Percentiles rank a stretch among this genome's conserved stretches.
Conservation (phyloP, 2,113 vertebrate species). For the Salvator merianae region DNA sequence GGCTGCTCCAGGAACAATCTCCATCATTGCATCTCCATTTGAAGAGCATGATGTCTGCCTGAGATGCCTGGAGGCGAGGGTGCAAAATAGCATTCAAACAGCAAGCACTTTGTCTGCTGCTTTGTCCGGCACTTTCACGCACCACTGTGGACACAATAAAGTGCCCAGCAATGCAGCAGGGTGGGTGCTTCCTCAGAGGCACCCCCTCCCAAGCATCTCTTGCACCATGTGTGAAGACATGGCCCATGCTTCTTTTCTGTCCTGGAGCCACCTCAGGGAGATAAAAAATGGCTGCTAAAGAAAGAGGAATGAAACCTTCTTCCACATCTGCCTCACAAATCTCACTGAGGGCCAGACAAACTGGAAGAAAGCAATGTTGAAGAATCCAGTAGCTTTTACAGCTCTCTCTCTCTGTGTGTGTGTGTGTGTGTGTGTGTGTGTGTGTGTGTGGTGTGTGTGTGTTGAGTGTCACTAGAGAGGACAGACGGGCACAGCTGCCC, state of each 20-base stretch:
- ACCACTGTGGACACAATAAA: too few species aligned
- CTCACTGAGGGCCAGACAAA: slow-evolving; percentile 7
- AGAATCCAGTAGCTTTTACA: slow-evolving; percentile 43
- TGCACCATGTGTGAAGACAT: too few species aligned
- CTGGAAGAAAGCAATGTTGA: slow-evolving; percentile 27
- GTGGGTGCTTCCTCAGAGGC: too few species aligned
- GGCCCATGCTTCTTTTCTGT: background rate
- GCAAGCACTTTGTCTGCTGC: too few species aligned
- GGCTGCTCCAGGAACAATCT: too few species aligned
- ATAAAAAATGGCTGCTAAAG: slow-evolving; percentile 41
- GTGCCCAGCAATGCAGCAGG: too few species aligned
- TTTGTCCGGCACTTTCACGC: too few species aligned
- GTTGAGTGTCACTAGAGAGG: slow-evolving; percentile 51
- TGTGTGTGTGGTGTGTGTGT: slow-evolving; percentile 35
- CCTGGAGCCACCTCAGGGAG: slow-evolving; percentile 16
- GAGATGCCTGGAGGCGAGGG: slow-evolving; percentile 27
- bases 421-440: slow-evolving; percentile 32
- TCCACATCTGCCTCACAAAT: slow-evolving; percentile 3
- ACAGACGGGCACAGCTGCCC: slow-evolving; percentile 45
- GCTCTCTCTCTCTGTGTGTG: too few species aligned
- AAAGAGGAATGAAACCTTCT: background rate
- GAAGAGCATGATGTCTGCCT: background rate
- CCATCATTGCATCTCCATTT: too few species aligned
- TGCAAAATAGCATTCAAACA: background rate
- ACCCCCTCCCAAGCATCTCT: too few species aligned